Conservation (phyloP, 2,888 invertebrate genomes). For the Parthenolecanium corni region DNA sequence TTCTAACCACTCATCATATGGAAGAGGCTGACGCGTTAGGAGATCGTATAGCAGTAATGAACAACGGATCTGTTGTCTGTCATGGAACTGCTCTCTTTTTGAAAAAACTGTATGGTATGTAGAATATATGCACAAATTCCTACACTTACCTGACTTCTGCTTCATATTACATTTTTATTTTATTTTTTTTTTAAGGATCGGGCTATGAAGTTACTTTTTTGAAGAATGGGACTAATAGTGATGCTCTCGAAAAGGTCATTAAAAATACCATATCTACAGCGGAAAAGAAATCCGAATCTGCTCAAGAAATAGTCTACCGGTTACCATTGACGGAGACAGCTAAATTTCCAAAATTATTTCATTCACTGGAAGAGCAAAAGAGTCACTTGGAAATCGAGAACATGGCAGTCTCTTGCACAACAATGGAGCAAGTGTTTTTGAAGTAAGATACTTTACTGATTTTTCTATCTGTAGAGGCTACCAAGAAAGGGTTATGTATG, state of each 20-base stretch:
- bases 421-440: constrained; percentile 85
- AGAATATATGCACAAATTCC: no score
- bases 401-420: constrained; percentile 73
- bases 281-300: constrained; percentile 39
- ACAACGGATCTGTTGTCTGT: constrained; percentile 58
- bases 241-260: constrained; percentile 32
- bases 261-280: constrained; percentile 40
- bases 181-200: not conserved
- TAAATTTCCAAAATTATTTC: constrained; percentile 51
- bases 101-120: constrained; percentile 51
- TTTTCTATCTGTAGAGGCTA: no score
- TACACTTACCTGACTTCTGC: not conserved
- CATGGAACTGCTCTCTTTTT: constrained; percentile 73
- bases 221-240: not conserved
- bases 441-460: constrained; percentile 46
- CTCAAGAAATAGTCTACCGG: constrained; percentile 43
- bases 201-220: not conserved
- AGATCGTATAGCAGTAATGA: constrained; percentile 78
- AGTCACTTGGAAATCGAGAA: constrained; percentile 54
- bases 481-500: no score
- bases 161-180: no score
- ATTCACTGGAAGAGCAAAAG: constrained; percentile 49
- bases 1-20: constrained; percentile 92
- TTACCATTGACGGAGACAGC: constrained; percentile 47
- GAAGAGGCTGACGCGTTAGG: constrained; percentile 89